Evolutionary conservation across 2,113 vertebrate species (phyloP).

Genomic region (Zootoca vivipara): DNA sequence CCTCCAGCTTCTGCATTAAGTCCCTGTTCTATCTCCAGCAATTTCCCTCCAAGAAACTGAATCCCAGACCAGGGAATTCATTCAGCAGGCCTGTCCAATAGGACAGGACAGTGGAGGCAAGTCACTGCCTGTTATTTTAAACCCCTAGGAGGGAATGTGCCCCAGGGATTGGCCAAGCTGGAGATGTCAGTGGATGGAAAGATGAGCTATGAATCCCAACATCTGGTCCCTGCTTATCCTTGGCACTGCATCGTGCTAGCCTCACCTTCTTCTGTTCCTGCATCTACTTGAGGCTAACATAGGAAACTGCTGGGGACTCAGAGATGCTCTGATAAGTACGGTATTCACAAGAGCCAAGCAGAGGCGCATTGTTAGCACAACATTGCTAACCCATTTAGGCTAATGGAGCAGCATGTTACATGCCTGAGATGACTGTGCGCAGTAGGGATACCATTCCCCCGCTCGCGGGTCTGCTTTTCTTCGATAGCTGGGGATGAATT

Average conservation of each 20-base stretch:
- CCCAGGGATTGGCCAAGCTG: background rate
- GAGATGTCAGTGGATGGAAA: background rate
- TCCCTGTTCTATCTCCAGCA: too few relatives aligned
- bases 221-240: background rate
- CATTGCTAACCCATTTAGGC: background rate
- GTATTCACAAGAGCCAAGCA: background rate
- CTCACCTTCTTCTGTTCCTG: background rate
- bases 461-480: too few relatives aligned
- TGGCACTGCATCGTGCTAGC: background rate
- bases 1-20: too few relatives aligned
- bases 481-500: background rate
- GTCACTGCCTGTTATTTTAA: background rate
- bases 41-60: too few relatives aligned
- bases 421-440: background rate
- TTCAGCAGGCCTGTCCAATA: too few relatives aligned
- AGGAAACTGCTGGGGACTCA: background rate
- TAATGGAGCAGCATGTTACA: conserved; percentile 12
- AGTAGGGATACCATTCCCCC: background rate
- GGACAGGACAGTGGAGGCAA: background rate
- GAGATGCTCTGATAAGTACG: background rate
- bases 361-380: background rate
- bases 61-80: too few relatives aligned
- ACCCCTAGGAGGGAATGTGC: background rate
- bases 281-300: background rate
- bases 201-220: background rate